Evolutionary conservation across 2,797 vertebrate genomes (phyloP).

Genomic region (Muscicapa striata): DNA sequence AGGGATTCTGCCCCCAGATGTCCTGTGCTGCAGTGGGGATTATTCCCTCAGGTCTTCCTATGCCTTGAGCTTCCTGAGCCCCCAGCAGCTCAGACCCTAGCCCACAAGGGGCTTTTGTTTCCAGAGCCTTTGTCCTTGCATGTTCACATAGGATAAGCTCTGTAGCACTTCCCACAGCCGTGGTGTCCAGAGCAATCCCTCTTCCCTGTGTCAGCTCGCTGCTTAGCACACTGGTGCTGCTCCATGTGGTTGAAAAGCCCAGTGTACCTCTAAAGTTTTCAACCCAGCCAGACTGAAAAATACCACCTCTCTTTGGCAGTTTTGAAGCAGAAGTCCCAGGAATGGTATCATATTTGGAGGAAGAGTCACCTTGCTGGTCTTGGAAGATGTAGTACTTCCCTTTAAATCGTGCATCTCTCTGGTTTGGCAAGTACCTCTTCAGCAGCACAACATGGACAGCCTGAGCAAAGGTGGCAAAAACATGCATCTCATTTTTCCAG

Average conservation of each 20-base stretch:
- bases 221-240: rapidly evolving
- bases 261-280: neutral
- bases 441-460: constrained; percentile 53
- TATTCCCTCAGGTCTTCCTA: neutral
- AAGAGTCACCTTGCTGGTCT: neutral
- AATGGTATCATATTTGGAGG: neutral
- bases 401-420: neutral
- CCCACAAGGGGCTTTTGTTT: neutral
- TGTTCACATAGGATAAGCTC: rapidly evolving
- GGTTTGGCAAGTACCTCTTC: neutral
- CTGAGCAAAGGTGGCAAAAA: constrained; percentile 63
- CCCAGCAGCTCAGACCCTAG: neutral
- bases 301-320: neutral
- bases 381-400: constrained; percentile 64
- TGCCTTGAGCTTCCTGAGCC: neutral
- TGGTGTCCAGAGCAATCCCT: neutral
- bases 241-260: rapidly evolving
- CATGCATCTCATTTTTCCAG: constrained; percentile 35
- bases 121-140: neutral
- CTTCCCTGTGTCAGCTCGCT: rapidly evolving
- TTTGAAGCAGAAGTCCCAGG: neutral
- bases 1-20: neutral
- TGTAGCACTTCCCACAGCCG: rapidly evolving
- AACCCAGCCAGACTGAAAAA: neutral
- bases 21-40: neutral